Evolutionary conservation across 2,113 vertebrate species (phyloP), one percentile per base, ranked within the genome.

Genomic region (Eidolon helvum): DNA sequence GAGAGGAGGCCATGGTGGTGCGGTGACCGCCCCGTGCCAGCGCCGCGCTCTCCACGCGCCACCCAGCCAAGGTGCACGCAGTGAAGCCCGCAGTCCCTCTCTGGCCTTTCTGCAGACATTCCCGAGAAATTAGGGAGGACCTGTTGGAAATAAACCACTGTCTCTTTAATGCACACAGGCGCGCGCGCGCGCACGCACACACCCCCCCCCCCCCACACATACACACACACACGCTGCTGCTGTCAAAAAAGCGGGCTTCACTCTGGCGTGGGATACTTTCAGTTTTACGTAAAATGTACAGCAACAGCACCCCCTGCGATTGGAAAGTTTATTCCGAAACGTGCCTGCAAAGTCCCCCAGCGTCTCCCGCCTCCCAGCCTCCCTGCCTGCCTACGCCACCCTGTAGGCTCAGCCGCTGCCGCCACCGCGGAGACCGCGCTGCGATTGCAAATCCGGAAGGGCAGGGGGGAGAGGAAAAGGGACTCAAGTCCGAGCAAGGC

Each of bases 271-370:
- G 98, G 98, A 98, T 97, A 97, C 97, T 98, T 98, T 98, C 98
- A 98, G 98, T 98, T 98, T 98, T 97, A 97, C 96, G 98, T 97
- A 97, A 97, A 98, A 97, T 97, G 97, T 97, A 97, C 98, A 95
- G 97, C 98, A 98, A 97, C 97, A 98, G 98, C 97, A 98, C 98
- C 98, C 98, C 97, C 98, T 98, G 97, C 97, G 97, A 98, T 96
- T 97, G 97, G 95, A 98, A 98, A 97, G 97, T 98, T 98, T 98
- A 98, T 97, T 98, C 98, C 85, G 94, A 97, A 97, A 98, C 97
- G 97, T 96, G 97, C 97, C 92, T 94, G 93, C 91, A 94, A 97
- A 96, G 96, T 97, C 96, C 95, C 93, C 97, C 83, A 72, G 97
- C 97, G 91, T 89, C 96, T 97, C 94, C 96, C 83, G 96, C 95